Percentiles rank a stretch among this genome's conserved stretches.
Evolutionary conservation across 2,888 invertebrate species (phyloP).

Genomic region (Hedychridium roseum): DNA sequence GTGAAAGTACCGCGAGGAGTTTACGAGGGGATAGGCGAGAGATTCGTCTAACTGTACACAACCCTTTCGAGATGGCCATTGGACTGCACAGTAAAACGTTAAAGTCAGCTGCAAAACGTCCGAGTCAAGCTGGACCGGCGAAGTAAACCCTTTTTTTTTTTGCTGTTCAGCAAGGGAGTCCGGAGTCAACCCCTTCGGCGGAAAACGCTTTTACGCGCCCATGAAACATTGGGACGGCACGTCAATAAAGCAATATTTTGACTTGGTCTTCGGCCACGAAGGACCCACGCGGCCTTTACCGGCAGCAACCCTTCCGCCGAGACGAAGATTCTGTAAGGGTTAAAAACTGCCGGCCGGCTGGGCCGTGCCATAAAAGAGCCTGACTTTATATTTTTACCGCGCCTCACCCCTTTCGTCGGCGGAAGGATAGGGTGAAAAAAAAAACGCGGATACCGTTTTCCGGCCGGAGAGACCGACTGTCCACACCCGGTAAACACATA

Average conservation of each 20-base stretch:
- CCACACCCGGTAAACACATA: conserved; percentile 44
- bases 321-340: conserved; percentile 42
- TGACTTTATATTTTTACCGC: conserved; percentile 54
- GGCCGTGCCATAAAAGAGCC: conserved; percentile 38
- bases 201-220: too few species aligned
- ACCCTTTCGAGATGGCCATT: conserved; percentile 19
- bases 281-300: conserved; percentile 12
- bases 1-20: conserved; percentile 20
- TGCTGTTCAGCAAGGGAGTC: conserved; percentile 10
- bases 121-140: conserved; percentile 14
- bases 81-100: conserved; percentile 45
- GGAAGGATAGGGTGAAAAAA: conserved; percentile 12
- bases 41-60: conserved; percentile 19
- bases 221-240: conserved; percentile 34
- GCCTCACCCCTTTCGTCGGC: conserved; percentile 38
- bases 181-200: too few species aligned
- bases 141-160: conserved; percentile 30
- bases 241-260: conserved; percentile 61
- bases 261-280: conserved; percentile 37
- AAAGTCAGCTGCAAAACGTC: conserved; percentile 41
- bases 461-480: conserved; percentile 31
- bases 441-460: conserved; percentile 37
- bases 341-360: conserved; percentile 36
- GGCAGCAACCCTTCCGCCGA: conserved; percentile 43
- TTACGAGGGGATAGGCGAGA: conserved; percentile 23